phyloP scores from a whole-genome alignment of 2,888 invertebrate genomes.

The Elmis aenea region DNA sequence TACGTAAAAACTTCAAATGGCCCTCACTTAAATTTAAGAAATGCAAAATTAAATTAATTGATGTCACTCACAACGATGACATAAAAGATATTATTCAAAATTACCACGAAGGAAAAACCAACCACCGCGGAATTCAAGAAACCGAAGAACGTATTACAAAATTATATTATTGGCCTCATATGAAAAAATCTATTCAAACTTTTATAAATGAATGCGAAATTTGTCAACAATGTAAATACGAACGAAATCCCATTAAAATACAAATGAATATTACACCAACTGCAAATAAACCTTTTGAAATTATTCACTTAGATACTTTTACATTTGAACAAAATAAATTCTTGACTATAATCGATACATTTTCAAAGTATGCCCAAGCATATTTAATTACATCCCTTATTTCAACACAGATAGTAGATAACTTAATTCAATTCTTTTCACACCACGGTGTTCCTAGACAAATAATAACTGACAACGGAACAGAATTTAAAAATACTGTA shows the following conservation, averaged over 20 bases:
- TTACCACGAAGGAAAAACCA: slow-evolving; percentile 22
- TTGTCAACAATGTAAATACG: slow-evolving; percentile 21
- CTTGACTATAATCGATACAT: slow-evolving; percentile 2
- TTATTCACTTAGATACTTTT: slow-evolving; percentile 1
- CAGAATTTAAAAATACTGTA: slow-evolving; percentile 10
- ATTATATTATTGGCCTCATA: slow-evolving; percentile 21
- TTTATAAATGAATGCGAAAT: slow-evolving; percentile 19
- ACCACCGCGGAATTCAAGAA: slow-evolving; percentile 18
- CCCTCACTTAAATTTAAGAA: slow-evolving; percentile 1
- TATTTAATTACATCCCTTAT: slow-evolving; percentile 11
- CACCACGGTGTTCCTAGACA: slow-evolving; percentile 4
- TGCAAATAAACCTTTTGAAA: slow-evolving; percentile 6
- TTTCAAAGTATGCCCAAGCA: slow-evolving; percentile 11
- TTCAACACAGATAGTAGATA: slow-evolving; percentile 17
- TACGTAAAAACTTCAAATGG: slow-evolving; percentile 4
- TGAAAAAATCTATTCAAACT: slow-evolving; percentile 15
- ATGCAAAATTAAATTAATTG: slow-evolving; percentile 5
- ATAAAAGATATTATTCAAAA: slow-evolving; percentile 10
- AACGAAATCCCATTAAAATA: slow-evolving; percentile 11
- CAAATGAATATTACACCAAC: slow-evolving; percentile 6
- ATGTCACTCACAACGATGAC: slow-evolving; percentile 14
- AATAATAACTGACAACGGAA: slow-evolving; percentile 4
- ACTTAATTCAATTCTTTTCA: slow-evolving; percentile 18
- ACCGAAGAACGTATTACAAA: slow-evolving; percentile 14
- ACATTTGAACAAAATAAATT: slow-evolving; percentile 6